phyloP scores from a whole-genome alignment of 2,797 vertebrate genomes.

The Clarias fuscus region DNA sequence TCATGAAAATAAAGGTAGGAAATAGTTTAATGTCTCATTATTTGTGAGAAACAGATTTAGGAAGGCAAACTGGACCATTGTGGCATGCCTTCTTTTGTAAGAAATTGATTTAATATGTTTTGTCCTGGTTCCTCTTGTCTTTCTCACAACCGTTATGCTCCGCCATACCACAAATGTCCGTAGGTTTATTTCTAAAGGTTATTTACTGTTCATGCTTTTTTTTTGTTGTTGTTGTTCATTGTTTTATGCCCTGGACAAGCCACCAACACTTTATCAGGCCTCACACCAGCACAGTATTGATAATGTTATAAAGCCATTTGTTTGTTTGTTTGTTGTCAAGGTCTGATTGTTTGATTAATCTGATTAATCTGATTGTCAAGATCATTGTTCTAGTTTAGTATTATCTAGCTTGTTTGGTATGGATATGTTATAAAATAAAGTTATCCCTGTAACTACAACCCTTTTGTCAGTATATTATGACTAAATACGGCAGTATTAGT shows the following conservation, averaged over 20 bases:
- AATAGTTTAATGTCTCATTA: neutral
- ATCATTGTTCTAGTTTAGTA: neutral
- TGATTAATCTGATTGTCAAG: neutral
- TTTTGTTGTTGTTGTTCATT: neutral
- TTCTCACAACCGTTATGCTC: too few species aligned
- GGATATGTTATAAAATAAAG: neutral
- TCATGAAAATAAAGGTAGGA: neutral
- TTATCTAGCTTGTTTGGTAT: neutral
- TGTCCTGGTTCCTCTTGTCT: neutral
- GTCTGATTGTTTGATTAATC: neutral
- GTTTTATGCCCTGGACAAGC: neutral
- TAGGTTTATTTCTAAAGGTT: neutral
- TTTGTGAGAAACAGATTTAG: neutral
- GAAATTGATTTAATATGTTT: neutral
- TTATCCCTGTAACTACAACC: neutral
- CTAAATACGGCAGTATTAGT: neutral
- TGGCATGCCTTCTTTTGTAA: neutral
- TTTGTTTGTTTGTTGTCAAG: neutral
- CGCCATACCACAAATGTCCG: too few species aligned
- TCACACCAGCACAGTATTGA: neutral
- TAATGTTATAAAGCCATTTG: neutral
- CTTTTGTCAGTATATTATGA: neutral
- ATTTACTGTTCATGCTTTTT: neutral
- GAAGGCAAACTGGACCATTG: neutral
- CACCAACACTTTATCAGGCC: neutral